phyloP scores from a whole-genome alignment of 2,888 invertebrate genomes.

The Allophyes oxyacanthae region DNA sequence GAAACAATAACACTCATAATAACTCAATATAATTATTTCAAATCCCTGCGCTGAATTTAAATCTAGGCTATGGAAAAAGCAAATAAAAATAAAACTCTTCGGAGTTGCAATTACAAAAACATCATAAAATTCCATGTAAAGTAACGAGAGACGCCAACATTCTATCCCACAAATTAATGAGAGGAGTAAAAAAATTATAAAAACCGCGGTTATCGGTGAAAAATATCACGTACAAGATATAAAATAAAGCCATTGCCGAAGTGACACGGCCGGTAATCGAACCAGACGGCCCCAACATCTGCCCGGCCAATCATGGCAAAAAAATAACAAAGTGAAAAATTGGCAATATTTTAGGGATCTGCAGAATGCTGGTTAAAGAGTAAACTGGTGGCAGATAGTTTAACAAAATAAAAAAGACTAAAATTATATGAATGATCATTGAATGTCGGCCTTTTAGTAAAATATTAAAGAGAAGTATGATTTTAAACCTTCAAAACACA shows the following conservation, averaged over 20 bases:
- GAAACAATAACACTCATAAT: too few species aligned
- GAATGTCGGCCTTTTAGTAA: too few species aligned
- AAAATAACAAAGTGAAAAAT: conserved; percentile 75
- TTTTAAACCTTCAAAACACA: too few species aligned
- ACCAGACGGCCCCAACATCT: conserved; percentile 81
- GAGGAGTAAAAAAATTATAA: conserved; percentile 59
- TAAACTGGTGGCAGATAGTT: not conserved
- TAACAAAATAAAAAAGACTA: too few species aligned
- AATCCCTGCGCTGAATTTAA: conserved; percentile 9
- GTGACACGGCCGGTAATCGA: conserved; percentile 82
- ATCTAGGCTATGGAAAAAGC: conserved; percentile 38
- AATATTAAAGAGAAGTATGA: too few species aligned
- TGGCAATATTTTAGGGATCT: conserved; percentile 68
- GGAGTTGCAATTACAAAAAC: conserved; percentile 54
- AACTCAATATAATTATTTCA: too few species aligned
- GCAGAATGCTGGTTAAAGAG: not conserved
- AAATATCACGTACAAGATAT: conserved; percentile 79
- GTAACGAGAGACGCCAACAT: conserved; percentile 55
- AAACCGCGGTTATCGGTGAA: conserved; percentile 65
- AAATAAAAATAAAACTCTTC: conserved; percentile 38
- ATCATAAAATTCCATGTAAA: conserved; percentile 54
- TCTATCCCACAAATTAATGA: conserved; percentile 55
- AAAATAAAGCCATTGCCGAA: conserved; percentile 82
- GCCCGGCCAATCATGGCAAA: conserved; percentile 74
- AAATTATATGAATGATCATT: too few species aligned